Base-by-base conservation (phyloP, 2,797 vertebrate genomes). In the Xenops minutus region DNA sequence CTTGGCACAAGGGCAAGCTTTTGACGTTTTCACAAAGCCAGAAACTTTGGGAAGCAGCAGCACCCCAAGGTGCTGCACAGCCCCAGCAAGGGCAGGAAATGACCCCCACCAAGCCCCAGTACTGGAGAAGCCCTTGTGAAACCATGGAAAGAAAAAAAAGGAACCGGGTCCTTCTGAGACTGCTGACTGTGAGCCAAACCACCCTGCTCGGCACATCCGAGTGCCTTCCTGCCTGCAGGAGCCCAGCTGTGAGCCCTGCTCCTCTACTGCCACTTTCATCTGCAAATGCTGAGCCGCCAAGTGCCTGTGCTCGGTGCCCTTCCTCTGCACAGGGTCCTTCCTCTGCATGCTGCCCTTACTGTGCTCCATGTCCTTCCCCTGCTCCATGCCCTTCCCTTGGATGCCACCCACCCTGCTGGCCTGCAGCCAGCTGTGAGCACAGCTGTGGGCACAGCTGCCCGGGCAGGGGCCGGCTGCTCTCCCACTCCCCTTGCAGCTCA, bases 1-100 rank as follows among this genome's bases (percentile, higher is more conserved):
- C 71, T 73, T 2, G 0, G 36, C 54, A 14, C 6, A 20, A 43
- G 7, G 12, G 15, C 23, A 3, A 77, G 36, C 1, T 3, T 17
- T 15, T 10, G 59, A 68, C 4, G 0, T 44, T 48, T 21, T n/a
- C 78, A 52, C 66, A 71, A 61, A 64, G 59, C 49, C 64, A 12
- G 58, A 62, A 61, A 83, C 58, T 41, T 30, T 7, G 71, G 56
- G 79, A 41, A 87, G 30, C 72, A 67, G n/a, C 66, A 68, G 79
- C 61, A 44, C 20, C 4, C 3, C 2, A 43, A 61, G 27, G 26
- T 7, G 17, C n/a, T 3, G 37, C 43, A 14, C 37, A 46, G 46
- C 10, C 22, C 68, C 52, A 7, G 36, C 0, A 0, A 37, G 72
- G 59, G 23, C 0, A 0, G 3, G 29, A 37, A 27, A 6, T 3